These are phyloP conservation scores for Percopsis omiscomaycus DNA, from an alignment of 2,797 vertebrate species.

Conservation along the genomic window DNA sequence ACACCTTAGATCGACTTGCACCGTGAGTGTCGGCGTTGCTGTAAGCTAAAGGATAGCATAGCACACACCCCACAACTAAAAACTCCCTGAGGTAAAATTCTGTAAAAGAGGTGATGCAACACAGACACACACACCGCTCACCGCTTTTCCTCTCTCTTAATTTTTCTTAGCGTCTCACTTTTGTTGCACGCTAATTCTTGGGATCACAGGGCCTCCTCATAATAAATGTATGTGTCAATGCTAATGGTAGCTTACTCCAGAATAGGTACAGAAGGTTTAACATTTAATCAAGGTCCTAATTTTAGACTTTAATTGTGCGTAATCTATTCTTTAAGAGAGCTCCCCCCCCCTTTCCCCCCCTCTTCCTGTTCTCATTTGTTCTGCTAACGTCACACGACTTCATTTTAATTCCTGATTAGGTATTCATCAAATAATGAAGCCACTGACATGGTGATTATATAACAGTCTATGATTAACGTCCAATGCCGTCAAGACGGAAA, in stretches of 20 bases:
- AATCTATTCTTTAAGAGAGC: conserved; percentile 67
- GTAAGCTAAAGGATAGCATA: no score
- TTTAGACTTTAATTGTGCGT: conserved; percentile 78
- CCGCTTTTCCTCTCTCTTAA: background rate
- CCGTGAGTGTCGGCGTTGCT: no score
- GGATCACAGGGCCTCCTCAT: conserved; percentile 39
- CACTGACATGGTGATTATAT: conserved; percentile 47
- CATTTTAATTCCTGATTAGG: conserved; percentile 83
- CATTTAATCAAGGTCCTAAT: conserved; percentile 81
- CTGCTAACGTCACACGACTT: conserved; percentile 70
- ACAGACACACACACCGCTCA: no score
- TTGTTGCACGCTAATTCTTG: conserved; percentile 7
- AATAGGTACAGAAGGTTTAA: conserved; percentile 77
- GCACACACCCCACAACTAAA: background rate
- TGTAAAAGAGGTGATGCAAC: background rate
- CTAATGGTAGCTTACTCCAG: conserved; percentile 64
- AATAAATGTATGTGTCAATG: conserved; percentile 60
- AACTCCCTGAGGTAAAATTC: background rate
- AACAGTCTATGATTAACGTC: conserved; percentile 40
- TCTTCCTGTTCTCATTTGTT: conserved; percentile 79
- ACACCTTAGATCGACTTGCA: no score
- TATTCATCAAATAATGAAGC: conserved; percentile 76
- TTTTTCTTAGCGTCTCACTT: background rate
- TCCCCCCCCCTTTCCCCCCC: conserved; percentile 55
- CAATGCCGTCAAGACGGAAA: conserved; percentile 8